These are phyloP conservation scores for Hermetia illucens DNA, from an alignment of 1,140 invertebrate species.

Conservation along the genomic window DNA sequence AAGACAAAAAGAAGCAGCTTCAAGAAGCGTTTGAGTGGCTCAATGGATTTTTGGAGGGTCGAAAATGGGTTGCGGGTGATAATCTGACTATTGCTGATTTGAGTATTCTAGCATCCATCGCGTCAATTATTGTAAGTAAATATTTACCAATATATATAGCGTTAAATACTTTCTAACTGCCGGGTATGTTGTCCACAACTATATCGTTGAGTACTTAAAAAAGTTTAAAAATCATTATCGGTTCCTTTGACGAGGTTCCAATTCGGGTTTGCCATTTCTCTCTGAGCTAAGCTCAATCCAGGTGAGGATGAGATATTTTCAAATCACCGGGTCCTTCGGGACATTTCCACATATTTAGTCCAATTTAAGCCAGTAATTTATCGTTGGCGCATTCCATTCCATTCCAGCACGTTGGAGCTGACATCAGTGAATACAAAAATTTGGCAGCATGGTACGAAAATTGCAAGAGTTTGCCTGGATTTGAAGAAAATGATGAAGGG, in stretches of 20 bases:
- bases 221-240: too few species aligned
- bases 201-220: too few species aligned
- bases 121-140: constrained; percentile 38
- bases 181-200: too few species aligned
- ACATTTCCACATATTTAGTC: neutral
- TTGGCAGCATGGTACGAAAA: constrained; percentile 46
- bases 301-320: too few species aligned
- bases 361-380: neutral
- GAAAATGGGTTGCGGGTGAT: constrained; percentile 42
- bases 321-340: too few species aligned
- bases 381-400: constrained; percentile 4
- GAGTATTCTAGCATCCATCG: constrained; percentile 36
- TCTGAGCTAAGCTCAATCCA: too few species aligned
- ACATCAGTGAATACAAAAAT: constrained; percentile 47
- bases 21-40: constrained; percentile 41
- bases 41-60: constrained; percentile 37
- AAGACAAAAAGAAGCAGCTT: constrained; percentile 38
- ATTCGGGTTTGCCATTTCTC: too few species aligned
- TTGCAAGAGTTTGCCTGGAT: constrained; percentile 37
- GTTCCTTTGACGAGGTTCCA: too few species aligned
- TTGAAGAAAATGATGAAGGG: constrained; percentile 37
- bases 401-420: constrained; percentile 47
- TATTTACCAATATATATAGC: too few species aligned
- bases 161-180: too few species aligned
- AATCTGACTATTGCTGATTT: constrained; percentile 50